Evolutionary conservation across 1,140 invertebrate species (phyloP), one percentile per base, ranked within the genome.

Genomic region (Conus ventricosus): DNA sequence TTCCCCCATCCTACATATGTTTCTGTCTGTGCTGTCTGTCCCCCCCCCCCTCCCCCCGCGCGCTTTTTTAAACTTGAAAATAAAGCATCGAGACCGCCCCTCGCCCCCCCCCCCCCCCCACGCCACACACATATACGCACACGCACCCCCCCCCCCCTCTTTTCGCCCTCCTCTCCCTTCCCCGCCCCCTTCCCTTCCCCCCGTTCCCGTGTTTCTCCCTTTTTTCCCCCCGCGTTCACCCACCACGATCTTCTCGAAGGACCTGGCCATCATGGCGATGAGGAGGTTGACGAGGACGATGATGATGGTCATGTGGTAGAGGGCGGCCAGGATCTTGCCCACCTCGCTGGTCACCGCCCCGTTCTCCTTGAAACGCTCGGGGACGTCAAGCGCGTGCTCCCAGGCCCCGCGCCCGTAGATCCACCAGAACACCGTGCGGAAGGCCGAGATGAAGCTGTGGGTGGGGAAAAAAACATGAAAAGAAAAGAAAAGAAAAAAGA

Each of bases 211-310:
- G 8, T 60, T 60, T 60, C 57, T 60, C 15, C 57, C 57, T 60
- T 60, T 4, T 4, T 60, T 4, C 15, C 15, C 15, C 15, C 15
- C 15, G 57, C 39, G 39, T 55, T 15, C 13, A 87, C 85, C 57
- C 15, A 87, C 85, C 53, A 80, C 71, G n/a, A 78, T 87, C 71
- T 87, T 96, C 95, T 99, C 98, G 95, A 99, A 99, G 92, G 99
- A 99, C 96, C 99, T 98, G 95, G 98, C 98, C 98, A 99, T 99
- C 99, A 99, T 99, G 96, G 99, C 99, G 97, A 99, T 99, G 92
- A 99, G 97, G 95, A 99, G 97, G 96, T 99, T 99, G 96, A 99
- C 98, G 92, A 99, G 97, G 92, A 99, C 98, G 95, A 99, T 98
- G 92, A 99, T 97, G 91, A 98, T 98, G 94, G 99, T 98, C 96